Evolutionary conservation across 2,888 invertebrate species (phyloP), one percentile per base, ranked within the genome.

Genomic region (Amblyteles armatorius): DNA sequence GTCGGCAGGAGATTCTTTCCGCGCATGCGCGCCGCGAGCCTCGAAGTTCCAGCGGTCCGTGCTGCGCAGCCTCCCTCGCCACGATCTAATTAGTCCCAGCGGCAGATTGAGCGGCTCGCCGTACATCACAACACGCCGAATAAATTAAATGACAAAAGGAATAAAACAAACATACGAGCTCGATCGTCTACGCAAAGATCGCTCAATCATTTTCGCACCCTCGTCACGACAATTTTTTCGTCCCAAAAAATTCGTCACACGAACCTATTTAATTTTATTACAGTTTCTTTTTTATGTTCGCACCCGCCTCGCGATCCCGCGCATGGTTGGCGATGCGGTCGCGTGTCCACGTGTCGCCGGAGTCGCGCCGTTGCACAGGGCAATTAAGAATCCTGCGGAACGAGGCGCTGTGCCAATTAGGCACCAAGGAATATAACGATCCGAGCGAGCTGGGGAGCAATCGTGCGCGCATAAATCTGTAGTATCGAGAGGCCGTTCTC

Each of bases 131-230:
- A 44, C 50, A 50, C 26, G 11, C 55, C 29, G 13, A 65, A 57
- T 36, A 60, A 74, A 26, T 33, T 33, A 63, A 29, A 69, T 36
- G 63, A 67, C 7, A 55, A 73, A 63, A 81, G 76, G 19, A 63
- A 57, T 36, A 16, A 19, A 36, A 60, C 36, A 80, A 29, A 52
- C 16, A 77, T 36, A 1, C 52, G 22, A 11, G 60, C 48, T 57
- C 52, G 52, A 83, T 83, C 69, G 63, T 83, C 74, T 44, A 65
- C 55, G 6, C 40, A 7, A 36, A 72, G 72, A 84, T 72, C 82
- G 83, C 60, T 85, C 81, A 85, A 87, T 88, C 87, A 86, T 85
- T 84, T 82, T 74, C 33, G 69, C 79, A 74, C 76, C 80, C 65
- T 78, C 26, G 67, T 50, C 78, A 63, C 29, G 73, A 76, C 50